Evolutionary conservation across 2,113 vertebrate genomes (phyloP).

Genomic region (Pelecanus crispus): DNA sequence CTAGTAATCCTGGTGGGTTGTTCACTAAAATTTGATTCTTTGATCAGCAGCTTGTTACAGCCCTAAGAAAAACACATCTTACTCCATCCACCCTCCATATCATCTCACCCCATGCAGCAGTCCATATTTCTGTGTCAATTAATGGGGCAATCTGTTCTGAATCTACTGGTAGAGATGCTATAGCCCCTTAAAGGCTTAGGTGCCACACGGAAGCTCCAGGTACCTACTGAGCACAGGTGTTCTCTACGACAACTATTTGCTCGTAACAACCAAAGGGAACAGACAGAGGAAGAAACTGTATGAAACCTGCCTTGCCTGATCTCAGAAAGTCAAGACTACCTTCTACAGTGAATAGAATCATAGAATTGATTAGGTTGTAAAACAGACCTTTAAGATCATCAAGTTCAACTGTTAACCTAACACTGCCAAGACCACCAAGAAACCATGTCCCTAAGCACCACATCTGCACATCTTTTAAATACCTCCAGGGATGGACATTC

Average conservation of each 20-base stretch:
- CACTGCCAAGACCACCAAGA: too few species aligned
- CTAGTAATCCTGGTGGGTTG: background rate
- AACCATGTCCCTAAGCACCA: too few species aligned
- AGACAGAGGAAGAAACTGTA: background rate
- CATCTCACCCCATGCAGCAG: background rate
- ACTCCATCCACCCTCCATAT: background rate
- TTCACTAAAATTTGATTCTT: background rate
- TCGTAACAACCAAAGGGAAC: background rate
- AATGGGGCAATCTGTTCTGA: slow-evolving; percentile 21
- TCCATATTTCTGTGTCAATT: background rate
- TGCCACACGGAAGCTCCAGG: background rate
- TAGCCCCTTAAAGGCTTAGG: background rate
- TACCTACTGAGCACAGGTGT: slow-evolving; percentile 28
- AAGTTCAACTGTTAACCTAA: too few species aligned
- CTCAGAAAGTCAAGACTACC: background rate
- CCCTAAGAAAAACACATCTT: background rate
- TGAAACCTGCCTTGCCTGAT: background rate
- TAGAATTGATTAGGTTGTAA: too few species aligned
- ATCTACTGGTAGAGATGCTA: background rate
- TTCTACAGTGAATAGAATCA: background rate
- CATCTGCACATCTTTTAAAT: too few species aligned
- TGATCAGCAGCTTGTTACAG: background rate
- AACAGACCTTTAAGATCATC: too few species aligned
- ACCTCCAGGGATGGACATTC: too few species aligned
- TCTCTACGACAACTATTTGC: background rate